Evolutionary conservation across 2,888 invertebrate species (phyloP).

Genomic region (Metellina segmentata): DNA sequence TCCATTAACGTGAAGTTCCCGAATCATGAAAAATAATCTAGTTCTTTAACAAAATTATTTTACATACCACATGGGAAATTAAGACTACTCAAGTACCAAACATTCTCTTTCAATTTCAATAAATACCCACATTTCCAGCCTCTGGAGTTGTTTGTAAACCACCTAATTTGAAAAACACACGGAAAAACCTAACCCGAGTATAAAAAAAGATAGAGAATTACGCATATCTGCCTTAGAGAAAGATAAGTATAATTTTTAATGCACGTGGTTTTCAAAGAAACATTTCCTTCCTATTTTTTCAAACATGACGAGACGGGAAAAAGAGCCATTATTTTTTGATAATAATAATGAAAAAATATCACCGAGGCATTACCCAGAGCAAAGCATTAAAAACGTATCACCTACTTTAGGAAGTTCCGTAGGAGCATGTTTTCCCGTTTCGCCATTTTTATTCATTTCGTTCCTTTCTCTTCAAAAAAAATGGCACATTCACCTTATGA

Average conservation of each 20-base stretch:
- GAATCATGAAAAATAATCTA: too few species aligned
- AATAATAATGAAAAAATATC: not conserved
- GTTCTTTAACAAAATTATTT: too few species aligned
- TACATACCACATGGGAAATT: too few species aligned
- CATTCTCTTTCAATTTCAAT: not conserved
- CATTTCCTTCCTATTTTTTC: not conserved
- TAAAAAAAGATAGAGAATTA: not conserved
- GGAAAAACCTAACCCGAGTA: not conserved
- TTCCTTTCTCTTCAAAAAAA: not conserved
- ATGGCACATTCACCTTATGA: too few species aligned
- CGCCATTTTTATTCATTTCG: not conserved
- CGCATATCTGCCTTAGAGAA: not conserved
- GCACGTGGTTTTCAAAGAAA: not conserved
- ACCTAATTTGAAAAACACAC: not conserved
- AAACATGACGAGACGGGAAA: not conserved
- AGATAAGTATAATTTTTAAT: not conserved
- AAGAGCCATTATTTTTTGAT: not conserved
- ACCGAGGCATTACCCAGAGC: not conserved
- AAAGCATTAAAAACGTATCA: not conserved
- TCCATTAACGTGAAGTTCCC: too few species aligned
- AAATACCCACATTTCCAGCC: not conserved
- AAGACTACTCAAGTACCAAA: not conserved
- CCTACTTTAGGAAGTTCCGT: not conserved
- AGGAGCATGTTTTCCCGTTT: not conserved
- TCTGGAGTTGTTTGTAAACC: not conserved